Conservation (phyloP, 2,797 vertebrate genomes). For the Chromis chromis region DNA sequence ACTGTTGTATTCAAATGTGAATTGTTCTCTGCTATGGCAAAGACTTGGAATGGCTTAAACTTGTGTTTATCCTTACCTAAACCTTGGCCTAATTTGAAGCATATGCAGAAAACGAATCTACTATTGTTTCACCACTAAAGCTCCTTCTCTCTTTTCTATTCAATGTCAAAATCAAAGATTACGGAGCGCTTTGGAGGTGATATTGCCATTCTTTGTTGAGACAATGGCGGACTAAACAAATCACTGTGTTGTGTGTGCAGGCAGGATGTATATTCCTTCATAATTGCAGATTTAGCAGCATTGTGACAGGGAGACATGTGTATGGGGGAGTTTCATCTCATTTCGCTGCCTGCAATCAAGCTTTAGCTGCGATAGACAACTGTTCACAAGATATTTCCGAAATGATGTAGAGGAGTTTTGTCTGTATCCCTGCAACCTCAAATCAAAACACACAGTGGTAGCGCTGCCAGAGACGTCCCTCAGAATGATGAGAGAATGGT, state of each 20-base stretch:
- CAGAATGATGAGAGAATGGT: slow-evolving; percentile 18
- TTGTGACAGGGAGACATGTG: slow-evolving; percentile 68
- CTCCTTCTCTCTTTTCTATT: slow-evolving; percentile 74
- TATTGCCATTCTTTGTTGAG: slow-evolving; percentile 73
- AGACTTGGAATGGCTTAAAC: slow-evolving; percentile 79
- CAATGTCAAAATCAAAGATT: slow-evolving; percentile 84
- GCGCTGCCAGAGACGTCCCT: slow-evolving; percentile 32
- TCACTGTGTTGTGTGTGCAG: slow-evolving; percentile 75
- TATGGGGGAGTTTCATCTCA: slow-evolving; percentile 66
- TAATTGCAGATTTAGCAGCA: slow-evolving; percentile 73
- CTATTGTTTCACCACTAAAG: slow-evolving; percentile 80
- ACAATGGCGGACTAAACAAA: slow-evolving; percentile 80
- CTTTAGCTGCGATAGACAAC: slow-evolving; percentile 68
- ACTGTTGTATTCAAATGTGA: slow-evolving; percentile 74
- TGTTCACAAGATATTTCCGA: slow-evolving; percentile 57
- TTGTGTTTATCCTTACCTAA: slow-evolving; percentile 81
- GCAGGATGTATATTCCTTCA: slow-evolving; percentile 72
- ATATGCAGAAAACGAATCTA: slow-evolving; percentile 80
- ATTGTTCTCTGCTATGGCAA: slow-evolving; percentile 70
- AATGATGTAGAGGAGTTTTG: slow-evolving; percentile 34
- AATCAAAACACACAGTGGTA: slow-evolving; percentile 27
- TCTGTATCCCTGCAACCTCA: slow-evolving; percentile 37
- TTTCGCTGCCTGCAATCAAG: slow-evolving; percentile 57
- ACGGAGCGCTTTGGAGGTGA: slow-evolving; percentile 78
- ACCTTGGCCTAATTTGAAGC: slow-evolving; percentile 82